A percentile compares a stretch with the other conserved stretches of the same genome.
Conservation (phyloP, 2,113 vertebrate genomes). For the Pipra filicauda region DNA sequence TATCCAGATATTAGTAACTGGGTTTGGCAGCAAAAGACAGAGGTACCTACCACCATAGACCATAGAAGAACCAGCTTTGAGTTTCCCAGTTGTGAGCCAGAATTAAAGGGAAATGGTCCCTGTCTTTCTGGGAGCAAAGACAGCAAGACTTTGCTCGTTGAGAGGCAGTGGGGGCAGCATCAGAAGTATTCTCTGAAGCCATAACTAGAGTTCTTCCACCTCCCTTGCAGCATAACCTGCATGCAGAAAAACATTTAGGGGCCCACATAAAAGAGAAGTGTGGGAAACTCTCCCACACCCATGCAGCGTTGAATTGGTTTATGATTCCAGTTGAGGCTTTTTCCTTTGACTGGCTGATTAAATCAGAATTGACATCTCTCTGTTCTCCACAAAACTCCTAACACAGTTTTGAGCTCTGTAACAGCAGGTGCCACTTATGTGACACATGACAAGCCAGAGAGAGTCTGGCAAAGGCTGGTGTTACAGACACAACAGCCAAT, state of each 20-base stretch:
- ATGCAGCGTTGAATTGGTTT: neutral
- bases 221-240: neutral
- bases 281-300: neutral
- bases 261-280: neutral
- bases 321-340: neutral
- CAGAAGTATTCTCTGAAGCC: neutral
- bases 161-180: neutral
- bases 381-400: neutral
- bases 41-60: neutral
- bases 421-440: neutral
- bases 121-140: neutral
- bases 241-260: neutral
- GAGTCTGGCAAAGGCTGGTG: neutral
- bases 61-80: neutral
- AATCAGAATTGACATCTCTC: neutral
- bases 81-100: fast-evolving
- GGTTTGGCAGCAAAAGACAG: neutral
- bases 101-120: neutral
- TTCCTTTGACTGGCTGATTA: neutral
- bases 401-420: neutral
- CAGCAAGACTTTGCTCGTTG: neutral
- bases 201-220: neutral
- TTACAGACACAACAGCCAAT: neutral
- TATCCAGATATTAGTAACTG: neutral
- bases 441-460: neutral